These are phyloP conservation scores for Lucifuga dentata DNA, from an alignment of 2,113 vertebrate genomes.

Conservation along the genomic window DNA sequence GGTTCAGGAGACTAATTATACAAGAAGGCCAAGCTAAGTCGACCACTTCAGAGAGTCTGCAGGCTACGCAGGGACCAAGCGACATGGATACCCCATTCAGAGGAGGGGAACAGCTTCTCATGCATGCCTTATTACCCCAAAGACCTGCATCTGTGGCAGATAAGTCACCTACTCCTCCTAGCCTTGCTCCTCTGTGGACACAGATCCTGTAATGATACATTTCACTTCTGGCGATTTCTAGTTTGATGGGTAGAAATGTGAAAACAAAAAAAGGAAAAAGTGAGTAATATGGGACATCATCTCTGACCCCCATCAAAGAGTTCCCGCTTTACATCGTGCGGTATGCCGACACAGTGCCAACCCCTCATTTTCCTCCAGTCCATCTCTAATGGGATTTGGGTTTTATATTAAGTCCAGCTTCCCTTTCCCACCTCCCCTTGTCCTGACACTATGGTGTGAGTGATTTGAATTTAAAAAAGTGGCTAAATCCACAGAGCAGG, in stretches of 20 bases:
- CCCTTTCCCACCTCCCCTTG: slow-evolving; percentile 67
- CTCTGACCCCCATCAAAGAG: slow-evolving; percentile 86
- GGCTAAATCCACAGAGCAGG: slow-evolving; percentile 79
- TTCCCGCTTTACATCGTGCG: slow-evolving; percentile 70
- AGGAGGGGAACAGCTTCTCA: slow-evolving; percentile 83
- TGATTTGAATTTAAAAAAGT: slow-evolving; percentile 84
- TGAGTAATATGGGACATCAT: slow-evolving; percentile 76
- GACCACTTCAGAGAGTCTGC: slow-evolving; percentile 76
- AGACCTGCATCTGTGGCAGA: slow-evolving; percentile 78
- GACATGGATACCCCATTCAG: slow-evolving; percentile 76
- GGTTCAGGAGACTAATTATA: slow-evolving; percentile 84
- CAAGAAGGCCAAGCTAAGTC: slow-evolving; percentile 78
- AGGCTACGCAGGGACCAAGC: slow-evolving; percentile 74
- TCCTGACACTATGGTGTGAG: slow-evolving; percentile 74
- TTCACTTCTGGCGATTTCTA: slow-evolving; percentile 83
- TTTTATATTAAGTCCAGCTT: slow-evolving; percentile 83
- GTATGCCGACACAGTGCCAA: slow-evolving; percentile 75
- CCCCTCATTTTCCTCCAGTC: slow-evolving; percentile 81
- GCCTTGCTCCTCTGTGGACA: slow-evolving; percentile 77
- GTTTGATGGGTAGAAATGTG: slow-evolving; percentile 74
- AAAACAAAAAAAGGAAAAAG: slow-evolving; percentile 70
- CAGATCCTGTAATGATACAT: slow-evolving; percentile 86
- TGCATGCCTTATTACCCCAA: slow-evolving; percentile 86
- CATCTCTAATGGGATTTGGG: slow-evolving; percentile 86
- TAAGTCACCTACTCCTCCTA: slow-evolving; percentile 83